Evolutionary conservation across 2,888 invertebrate species (phyloP).

Genomic region (Hirtodrosophila alboralis): DNA sequence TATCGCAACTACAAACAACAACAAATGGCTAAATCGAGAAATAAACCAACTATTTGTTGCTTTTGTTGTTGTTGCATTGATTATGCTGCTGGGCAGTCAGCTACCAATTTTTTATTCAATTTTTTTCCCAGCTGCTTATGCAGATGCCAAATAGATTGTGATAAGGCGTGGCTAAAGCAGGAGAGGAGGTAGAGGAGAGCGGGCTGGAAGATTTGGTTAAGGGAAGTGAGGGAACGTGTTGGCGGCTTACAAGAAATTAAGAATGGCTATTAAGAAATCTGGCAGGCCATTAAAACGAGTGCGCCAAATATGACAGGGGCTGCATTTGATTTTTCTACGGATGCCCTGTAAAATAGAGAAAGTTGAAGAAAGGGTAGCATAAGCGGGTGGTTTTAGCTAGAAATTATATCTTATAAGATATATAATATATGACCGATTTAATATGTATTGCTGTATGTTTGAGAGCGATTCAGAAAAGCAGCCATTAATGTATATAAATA

Average conservation of each 20-base stretch:
- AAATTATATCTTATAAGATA: too few relatives aligned
- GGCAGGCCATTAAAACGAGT: constrained; percentile 67
- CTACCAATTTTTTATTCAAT: constrained; percentile 20
- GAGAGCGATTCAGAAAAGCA: too few relatives aligned
- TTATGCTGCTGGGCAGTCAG: constrained; percentile 32
- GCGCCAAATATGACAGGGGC: constrained; percentile 53
- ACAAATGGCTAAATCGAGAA: constrained; percentile 11
- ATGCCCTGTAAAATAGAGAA: constrained; percentile 21
- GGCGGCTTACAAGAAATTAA: constrained; percentile 48
- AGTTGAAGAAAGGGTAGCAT: neutral
- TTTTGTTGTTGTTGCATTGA: constrained; percentile 43
- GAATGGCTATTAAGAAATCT: constrained; percentile 73
- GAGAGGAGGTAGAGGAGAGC: neutral
- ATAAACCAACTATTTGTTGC: constrained; percentile 9
- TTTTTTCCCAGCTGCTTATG: constrained; percentile 35
- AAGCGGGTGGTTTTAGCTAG: neutral
- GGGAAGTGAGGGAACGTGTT: neutral
- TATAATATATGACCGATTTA: too few relatives aligned
- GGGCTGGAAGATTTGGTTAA: neutral
- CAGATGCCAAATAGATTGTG: constrained; percentile 41
- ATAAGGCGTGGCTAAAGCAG: constrained; percentile 32
- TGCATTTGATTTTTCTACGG: constrained; percentile 23
- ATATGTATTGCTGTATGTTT: too few relatives aligned
- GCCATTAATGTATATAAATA: too few relatives aligned
- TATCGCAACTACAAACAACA: constrained; percentile 23